These are phyloP conservation scores for Nicator chloris DNA, from an alignment of 2,113 vertebrate genomes.

Conservation along the genomic window DNA sequence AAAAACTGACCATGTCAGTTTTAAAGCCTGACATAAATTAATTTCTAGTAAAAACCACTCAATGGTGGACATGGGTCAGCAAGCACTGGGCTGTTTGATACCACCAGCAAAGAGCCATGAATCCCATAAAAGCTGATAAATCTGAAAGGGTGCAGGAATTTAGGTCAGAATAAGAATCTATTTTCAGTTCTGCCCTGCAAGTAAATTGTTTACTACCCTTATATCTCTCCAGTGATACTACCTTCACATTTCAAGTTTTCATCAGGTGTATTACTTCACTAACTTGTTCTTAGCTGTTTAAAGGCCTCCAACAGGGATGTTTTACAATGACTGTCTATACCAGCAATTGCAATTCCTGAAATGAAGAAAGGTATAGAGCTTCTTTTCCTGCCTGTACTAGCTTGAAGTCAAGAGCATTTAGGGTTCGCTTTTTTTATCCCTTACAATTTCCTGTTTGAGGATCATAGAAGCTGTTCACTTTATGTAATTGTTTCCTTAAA, in stretches of 20 bases:
- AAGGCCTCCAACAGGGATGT: background rate
- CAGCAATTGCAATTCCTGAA: background rate
- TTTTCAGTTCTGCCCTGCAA: background rate
- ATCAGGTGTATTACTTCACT: background rate
- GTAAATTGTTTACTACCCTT: background rate
- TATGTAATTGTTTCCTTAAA: conserved; percentile 57
- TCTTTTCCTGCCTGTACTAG: background rate
- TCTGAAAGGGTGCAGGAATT: background rate
- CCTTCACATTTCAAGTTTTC: background rate
- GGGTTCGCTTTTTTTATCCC: conserved; percentile 42
- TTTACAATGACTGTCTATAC: background rate
- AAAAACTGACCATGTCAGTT: background rate
- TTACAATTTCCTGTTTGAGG: conserved; percentile 38
- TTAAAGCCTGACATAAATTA: background rate
- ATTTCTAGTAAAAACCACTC: background rate
- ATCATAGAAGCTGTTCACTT: conserved; percentile 42
- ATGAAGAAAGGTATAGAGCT: conserved; percentile 10
- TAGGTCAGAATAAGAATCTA: background rate
- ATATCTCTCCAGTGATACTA: background rate
- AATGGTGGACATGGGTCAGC: background rate
- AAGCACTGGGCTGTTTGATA: background rate
- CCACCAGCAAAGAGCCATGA: background rate
- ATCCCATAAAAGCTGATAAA: background rate
- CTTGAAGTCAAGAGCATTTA: background rate
- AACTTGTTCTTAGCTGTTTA: background rate